Evolutionary conservation across 1,140 invertebrate species (phyloP), one percentile per base, ranked within the genome.

Genomic region (Bombus sibiricus): DNA sequence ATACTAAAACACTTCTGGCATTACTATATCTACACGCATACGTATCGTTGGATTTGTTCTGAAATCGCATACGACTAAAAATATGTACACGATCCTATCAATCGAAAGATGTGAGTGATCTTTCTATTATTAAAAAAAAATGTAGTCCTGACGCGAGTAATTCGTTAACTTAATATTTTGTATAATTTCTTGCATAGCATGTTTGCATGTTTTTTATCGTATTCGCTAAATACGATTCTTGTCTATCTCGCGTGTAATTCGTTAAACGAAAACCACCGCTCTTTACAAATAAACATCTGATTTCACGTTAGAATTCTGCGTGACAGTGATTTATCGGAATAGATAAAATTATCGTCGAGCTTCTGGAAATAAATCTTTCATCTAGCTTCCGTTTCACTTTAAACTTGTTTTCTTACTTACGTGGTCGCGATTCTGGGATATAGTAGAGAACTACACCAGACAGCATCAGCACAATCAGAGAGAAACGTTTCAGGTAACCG

Each of bases 401-500:
- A 53, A 53, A 53, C 53, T 22, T 64, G 34, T 6, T 64, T 34
- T 68, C 57, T 53, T 83, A 92, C 89, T 93, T 83, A 94, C 93
- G 87, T 68, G 83, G 86, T 79, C 93, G 91, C 53, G 93, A 91
- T 76, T 92, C 85, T 15, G 92, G 92, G 53, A 93, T 74, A 64
- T 92, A 93, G 83, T 93, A 92, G 10, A 93, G 79, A 59, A 92
- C 47, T 28, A 92, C 72, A 13, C 77, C 81, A n/a, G 68, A 88
- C 18, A 92, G 22, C 75, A 92, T 88, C 64, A 92, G 79, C 32
- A 69, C 74, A 32, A 89, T 88, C 64, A 92, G n/a, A 41, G 82
- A 86, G n/a, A 91, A 71, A 3, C 87, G 86, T 80, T 92, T 92
- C 32, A 88, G 47, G 41, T 87, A 90, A 75, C 34, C 76, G 75